Base-by-base conservation (phyloP, 2,888 invertebrate species). In the Drosophila multiciliata region DNA sequence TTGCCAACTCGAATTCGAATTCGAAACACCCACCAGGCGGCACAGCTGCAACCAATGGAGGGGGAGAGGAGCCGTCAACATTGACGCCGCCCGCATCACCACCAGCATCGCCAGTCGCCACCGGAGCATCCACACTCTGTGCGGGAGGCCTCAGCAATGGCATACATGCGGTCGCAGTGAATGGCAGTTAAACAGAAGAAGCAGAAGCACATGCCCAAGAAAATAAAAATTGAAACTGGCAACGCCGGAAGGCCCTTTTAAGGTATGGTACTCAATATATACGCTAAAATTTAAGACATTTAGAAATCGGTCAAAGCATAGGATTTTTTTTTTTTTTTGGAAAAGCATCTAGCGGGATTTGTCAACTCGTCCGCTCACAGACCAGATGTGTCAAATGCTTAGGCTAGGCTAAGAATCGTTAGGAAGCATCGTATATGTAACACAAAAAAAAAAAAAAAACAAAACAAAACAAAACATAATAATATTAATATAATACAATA, bases 51-150 rank as follows among this genome's bases (percentile, higher is more conserved):
- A 33, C 49, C 26, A 68, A 68, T 45, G 78, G 66, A 0, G 32
- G 33, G 29, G 57, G 73, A 20, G 71, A 84, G 50, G 81, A 90
- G 62, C 80, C 87, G 5, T 60, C 83, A 23, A 89, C 92, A 32
- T 63, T 92, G 50, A 91, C 91, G 63, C 92, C 91, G 52, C 92
- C 92, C 5, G 90, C 89, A 61, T 90, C 91, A 48, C 89, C 91
- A 33, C 91, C 91, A 35, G 88, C 89, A 29, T 90, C 91, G 48
- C 91, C 91, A 32, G 82, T 89, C 42, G 73, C 79, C 36, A 66
- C 78, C 12, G 72, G 75, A 32, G 59, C 72, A 11, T 53, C 68
- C 59, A 54, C 67, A 35, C 35, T 78, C 12, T 78, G 80, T 40
- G 78, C 75, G n/a, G 73, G 71, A 20, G 52, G 78, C 61, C 61